Evolutionary conservation across 2,888 invertebrate species (phyloP), one percentile per base, ranked within the genome.

Genomic region (Agonopterix subpropinquella): DNA sequence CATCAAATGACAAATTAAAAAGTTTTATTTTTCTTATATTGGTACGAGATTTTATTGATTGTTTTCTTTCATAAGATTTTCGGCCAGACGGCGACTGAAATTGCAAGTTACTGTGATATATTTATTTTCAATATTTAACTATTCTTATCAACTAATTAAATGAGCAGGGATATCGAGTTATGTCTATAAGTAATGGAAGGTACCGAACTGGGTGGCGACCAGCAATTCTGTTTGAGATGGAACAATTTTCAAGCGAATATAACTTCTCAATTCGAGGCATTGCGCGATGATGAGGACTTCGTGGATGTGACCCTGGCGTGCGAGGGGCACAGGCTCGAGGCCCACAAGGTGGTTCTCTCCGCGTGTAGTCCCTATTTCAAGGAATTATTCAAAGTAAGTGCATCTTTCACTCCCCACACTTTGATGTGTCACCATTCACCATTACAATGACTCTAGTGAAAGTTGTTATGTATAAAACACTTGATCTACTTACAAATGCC

Each of bases 201-300:
- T 83, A 83, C 89, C 86, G 89, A 89, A 88, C 88, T 89, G 86
- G 89, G 87, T 80, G 91, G 91, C 81, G 93, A 94, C 89, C 95
- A 95, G 90, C 95, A 95, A 90, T 95, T 95, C 89, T 95, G 95
- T 91, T 91, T 95, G 87, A 92, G 95, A 89, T 95, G 95, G 95
- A 95, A 95, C 90, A 95, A 95, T 90, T 94, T 94, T 90, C 94
- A 94, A 90, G 93, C 94, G 64, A 95, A 95, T 89, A 94, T 95
- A 82, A 93, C 95, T 74, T 93, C 94, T 80, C 95, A 95, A 84
- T 95, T 95, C 89, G 95, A 94, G 89, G 92, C 93, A 73, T 90
- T 95, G 73, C 91, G 95, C 79, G 93, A 94, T 89, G 94, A 94
- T 89, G 95, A 95, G 90, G 94, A 94, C 88, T 95, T 95, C 89